phyloP scores from a whole-genome alignment of 2,113 vertebrate genomes.

The Plestiodon gilberti region DNA sequence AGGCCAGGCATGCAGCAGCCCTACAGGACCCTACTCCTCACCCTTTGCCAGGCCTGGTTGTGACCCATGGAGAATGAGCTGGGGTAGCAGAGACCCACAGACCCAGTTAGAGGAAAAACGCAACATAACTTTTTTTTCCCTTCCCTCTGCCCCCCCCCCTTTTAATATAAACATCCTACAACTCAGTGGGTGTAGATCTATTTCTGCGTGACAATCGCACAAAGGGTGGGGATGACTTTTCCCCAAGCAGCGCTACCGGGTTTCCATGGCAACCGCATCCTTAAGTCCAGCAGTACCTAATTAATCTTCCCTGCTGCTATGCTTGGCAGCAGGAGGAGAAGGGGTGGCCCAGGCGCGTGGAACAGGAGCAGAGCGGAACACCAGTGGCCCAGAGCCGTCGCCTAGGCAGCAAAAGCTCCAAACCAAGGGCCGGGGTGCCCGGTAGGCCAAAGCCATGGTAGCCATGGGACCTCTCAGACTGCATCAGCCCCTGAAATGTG shows the following conservation, averaged over 20 bases:
- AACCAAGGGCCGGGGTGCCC: background rate
- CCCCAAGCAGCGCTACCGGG: constrained; percentile 28
- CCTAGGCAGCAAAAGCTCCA: background rate
- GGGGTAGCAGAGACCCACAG: constrained; percentile 58
- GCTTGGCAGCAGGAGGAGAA: background rate
- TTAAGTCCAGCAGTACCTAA: constrained; percentile 49
- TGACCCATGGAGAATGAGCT: background rate
- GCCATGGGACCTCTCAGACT: background rate
- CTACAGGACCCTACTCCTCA: too few species aligned
- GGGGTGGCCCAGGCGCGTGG: too few species aligned
- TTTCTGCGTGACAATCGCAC: background rate
- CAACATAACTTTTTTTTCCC: constrained; percentile 34
- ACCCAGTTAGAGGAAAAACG: constrained; percentile 45
- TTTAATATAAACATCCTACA: background rate
- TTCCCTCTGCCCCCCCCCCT: too few species aligned
- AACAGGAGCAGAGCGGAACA: too few species aligned
- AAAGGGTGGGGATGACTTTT: background rate
- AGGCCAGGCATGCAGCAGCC: too few species aligned
- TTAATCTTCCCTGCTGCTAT: constrained; percentile 59
- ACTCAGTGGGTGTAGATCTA: background rate
- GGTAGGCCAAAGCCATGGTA: background rate
- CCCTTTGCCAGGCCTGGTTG: background rate
- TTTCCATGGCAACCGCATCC: constrained; percentile 74
- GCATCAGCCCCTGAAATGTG: background rate
- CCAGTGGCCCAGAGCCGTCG: background rate